phyloP scores from a whole-genome alignment of 2,113 vertebrate species.

The Ochotona curzoniae region DNA sequence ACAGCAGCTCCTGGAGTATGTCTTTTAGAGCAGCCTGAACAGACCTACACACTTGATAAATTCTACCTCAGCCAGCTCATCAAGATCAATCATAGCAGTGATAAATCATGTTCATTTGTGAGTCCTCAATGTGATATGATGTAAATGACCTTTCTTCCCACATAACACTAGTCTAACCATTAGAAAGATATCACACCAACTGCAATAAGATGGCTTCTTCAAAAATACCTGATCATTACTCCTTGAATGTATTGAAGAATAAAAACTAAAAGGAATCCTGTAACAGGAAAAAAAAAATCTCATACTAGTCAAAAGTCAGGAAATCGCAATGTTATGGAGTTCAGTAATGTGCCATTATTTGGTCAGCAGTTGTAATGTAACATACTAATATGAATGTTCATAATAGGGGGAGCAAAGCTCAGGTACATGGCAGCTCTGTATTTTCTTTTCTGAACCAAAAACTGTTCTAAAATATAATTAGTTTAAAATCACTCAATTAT shows the following conservation, averaged over 20 bases:
- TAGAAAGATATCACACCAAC: background rate
- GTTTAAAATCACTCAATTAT: background rate
- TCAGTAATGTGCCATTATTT: background rate
- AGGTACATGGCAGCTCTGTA: background rate
- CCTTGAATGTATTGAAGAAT: background rate
- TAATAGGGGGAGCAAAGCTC: background rate
- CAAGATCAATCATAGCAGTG: background rate
- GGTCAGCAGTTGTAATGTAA: background rate
- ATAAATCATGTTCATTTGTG: background rate
- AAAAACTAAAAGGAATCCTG: background rate
- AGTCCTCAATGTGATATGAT: background rate
- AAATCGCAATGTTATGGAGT: background rate
- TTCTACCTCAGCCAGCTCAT: background rate
- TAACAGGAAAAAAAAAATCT: background rate
- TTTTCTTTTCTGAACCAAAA: background rate
- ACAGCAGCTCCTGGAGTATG: no score
- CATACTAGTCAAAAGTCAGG: background rate
- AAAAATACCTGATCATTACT: background rate
- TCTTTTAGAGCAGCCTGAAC: background rate
- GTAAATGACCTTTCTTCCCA: background rate
- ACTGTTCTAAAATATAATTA: background rate
- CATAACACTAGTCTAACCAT: background rate
- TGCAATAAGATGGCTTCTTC: background rate
- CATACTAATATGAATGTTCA: background rate
- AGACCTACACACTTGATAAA: background rate